Evolutionary conservation across 2,113 vertebrate genomes (phyloP).

Genomic region (Aegotheles bennettii): DNA sequence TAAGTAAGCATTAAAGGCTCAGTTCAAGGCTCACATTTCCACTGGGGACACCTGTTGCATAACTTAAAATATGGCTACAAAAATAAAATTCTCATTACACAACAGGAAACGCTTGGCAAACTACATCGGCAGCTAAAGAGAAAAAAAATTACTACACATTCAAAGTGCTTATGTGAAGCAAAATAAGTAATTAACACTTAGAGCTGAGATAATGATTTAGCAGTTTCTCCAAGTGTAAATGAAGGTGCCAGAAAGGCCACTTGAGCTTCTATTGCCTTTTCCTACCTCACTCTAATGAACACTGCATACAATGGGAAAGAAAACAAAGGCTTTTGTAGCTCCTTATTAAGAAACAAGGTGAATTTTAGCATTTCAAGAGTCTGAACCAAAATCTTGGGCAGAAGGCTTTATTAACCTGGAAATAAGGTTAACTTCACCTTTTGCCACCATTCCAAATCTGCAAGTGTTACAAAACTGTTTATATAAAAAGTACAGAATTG

Average conservation of each 20-base stretch:
- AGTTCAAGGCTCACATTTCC: not conserved
- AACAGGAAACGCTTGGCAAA: not conserved
- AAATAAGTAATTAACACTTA: conserved; percentile 11
- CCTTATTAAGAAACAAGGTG: not conserved
- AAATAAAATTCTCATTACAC: not conserved
- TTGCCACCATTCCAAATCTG: not conserved
- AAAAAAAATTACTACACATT: not conserved
- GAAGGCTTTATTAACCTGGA: not conserved
- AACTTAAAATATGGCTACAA: not conserved
- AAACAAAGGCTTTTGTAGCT: not conserved
- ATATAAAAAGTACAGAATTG: not conserved
- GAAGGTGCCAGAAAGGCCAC: not conserved
- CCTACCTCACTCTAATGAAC: not conserved
- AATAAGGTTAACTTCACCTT: not conserved
- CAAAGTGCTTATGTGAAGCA: not conserved
- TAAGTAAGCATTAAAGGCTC: not conserved
- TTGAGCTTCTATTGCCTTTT: not conserved
- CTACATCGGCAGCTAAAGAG: not conserved
- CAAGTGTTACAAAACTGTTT: not conserved
- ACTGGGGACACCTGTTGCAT: not conserved
- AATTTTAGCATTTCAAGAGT: not conserved
- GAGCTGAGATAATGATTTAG: not conserved
- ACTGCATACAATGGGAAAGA: not conserved
- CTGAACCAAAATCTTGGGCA: not conserved
- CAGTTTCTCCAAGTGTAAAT: not conserved